Conservation (phyloP, 2,888 invertebrate species). For the Dryococelus australis region DNA sequence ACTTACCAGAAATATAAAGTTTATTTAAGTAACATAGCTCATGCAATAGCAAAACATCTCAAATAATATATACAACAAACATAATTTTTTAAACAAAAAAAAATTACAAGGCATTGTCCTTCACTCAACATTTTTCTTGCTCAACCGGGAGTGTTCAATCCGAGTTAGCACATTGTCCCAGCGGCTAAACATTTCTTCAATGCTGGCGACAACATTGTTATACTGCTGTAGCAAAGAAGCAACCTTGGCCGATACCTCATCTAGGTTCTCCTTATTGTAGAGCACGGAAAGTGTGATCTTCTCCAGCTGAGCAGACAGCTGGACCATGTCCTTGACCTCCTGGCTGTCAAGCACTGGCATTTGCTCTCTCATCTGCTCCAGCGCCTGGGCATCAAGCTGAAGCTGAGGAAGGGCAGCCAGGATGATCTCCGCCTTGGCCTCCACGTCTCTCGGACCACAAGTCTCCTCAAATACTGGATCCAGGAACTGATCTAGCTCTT, state of each 20-base stretch:
- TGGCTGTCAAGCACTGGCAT: conserved; percentile 58
- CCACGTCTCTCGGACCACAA: conserved; percentile 56
- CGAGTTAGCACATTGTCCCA: conserved; percentile 59
- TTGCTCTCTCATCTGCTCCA: conserved; percentile 58
- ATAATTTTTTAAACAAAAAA: neutral
- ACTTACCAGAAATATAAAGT: too few species aligned
- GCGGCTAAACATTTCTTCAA: conserved; percentile 60
- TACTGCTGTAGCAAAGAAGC: conserved; percentile 59
- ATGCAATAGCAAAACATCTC: too few species aligned
- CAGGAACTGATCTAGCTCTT: conserved; percentile 60
- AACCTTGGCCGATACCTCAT: conserved; percentile 56
- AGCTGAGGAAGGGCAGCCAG: conserved; percentile 60
- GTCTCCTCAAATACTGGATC: conserved; percentile 59
- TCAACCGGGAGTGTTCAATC: conserved; percentile 58
- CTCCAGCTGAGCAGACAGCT: conserved; percentile 58
- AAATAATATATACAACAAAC: neutral
- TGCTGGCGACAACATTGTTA: conserved; percentile 60
- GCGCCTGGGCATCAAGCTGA: conserved; percentile 56
- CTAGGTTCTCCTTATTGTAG: conserved; percentile 57
- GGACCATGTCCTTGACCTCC: conserved; percentile 58
- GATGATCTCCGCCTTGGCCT: conserved; percentile 60
- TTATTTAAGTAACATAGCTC: too few species aligned
- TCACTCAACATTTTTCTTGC: conserved; percentile 55
- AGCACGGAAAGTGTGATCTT: conserved; percentile 58
- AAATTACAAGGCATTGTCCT: conserved; percentile 53